Percentiles rank a stretch among this genome's conserved stretches.
Conservation (phyloP, 2,113 vertebrate genomes). For the Solenodon paradoxus region DNA sequence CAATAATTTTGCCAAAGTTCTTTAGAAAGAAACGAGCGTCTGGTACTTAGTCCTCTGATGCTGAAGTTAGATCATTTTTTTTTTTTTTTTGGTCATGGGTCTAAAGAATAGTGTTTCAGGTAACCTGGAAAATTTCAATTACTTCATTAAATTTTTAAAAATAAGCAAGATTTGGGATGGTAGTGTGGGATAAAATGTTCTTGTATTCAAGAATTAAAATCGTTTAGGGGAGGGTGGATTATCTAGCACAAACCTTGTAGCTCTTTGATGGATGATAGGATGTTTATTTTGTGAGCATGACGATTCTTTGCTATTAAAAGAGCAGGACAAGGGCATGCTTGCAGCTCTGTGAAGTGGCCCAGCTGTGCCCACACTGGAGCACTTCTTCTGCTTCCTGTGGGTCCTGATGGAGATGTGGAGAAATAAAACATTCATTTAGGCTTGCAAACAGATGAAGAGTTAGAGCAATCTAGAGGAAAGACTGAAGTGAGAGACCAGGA, state of each 20-base stretch:
- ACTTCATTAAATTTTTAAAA: conserved; percentile 2
- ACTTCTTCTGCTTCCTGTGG: not conserved
- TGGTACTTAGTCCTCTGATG: not conserved
- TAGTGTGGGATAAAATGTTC: not conserved
- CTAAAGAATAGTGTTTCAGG: not conserved
- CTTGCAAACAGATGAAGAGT: not conserved
- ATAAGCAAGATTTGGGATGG: not conserved
- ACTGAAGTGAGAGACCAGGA: not conserved
- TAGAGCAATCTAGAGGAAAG: not conserved
- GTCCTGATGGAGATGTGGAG: not conserved
- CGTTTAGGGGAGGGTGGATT: not conserved
- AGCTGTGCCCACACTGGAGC: not conserved
- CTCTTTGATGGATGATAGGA: not conserved
- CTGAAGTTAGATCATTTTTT: not conserved
- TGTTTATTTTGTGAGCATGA: not conserved
- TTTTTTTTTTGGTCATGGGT: not conserved
- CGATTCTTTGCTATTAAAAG: not conserved
- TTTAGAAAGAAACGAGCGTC: not conserved
- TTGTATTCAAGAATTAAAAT: not conserved
- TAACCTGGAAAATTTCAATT: not conserved
- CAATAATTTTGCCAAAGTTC: not conserved
- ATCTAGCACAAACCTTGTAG: not conserved
- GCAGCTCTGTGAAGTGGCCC: not conserved
- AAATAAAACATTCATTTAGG: not conserved
- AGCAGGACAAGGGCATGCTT: not conserved